Percentiles rank a stretch among this genome's conserved stretches.
phyloP scores from a whole-genome alignment of 92 coral and sea anemone genomes.

The Porites rus region DNA sequence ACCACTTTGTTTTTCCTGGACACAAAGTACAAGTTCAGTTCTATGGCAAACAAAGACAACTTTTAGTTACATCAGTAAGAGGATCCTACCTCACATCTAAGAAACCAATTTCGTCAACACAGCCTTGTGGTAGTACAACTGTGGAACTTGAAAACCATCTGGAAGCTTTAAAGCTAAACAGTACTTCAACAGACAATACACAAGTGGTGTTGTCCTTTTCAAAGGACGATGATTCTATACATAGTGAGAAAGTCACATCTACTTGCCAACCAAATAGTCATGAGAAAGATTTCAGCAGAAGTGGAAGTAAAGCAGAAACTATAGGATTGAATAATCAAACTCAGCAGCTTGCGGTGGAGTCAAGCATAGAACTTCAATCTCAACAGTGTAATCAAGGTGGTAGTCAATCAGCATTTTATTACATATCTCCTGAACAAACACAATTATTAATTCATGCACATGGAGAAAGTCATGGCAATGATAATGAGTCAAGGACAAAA shows the following conservation, averaged over 20 bases:
- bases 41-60: constrained; percentile 83
- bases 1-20: constrained; percentile 63
- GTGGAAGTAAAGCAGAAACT: not conserved
- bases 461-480: constrained; percentile 24
- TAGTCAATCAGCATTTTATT: constrained; percentile 43
- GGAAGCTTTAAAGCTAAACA: not conserved
- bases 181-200: not conserved
- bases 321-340: not conserved
- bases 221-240: not conserved
- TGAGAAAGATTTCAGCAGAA: not conserved
- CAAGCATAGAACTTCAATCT: not conserved
- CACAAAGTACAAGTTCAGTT: constrained; percentile 75
- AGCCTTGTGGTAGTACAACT: not conserved
- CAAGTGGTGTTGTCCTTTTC: not conserved
- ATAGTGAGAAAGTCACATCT: not conserved
- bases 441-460: constrained; percentile 63
- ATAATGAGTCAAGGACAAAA: constrained; percentile 10
- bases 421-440: constrained; percentile 85
- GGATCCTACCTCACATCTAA: not conserved
- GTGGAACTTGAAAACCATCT: constrained; percentile 1
- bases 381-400: not conserved
- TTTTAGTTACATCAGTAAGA: constrained; percentile 55
- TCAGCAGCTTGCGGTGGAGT: not conserved
- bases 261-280: not conserved
- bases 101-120: not conserved